Evolutionary conservation across 2,113 vertebrate genomes (phyloP), one percentile per base, ranked within the genome.

Genomic region (Mirza zaza): DNA sequence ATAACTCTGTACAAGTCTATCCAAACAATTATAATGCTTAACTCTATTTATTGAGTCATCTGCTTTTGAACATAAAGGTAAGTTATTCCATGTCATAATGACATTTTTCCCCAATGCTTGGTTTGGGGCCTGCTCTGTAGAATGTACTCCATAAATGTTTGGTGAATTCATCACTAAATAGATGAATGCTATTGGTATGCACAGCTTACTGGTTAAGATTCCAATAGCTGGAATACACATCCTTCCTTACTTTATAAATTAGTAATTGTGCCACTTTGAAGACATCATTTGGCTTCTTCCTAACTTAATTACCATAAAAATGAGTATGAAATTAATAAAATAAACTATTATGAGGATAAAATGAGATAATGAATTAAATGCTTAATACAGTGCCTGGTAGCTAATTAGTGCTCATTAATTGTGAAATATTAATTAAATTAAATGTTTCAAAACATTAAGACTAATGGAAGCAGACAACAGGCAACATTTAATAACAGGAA

Each of bases 91-190:
- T 36, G n/a, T 63, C 10, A 79, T 57, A 80, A 27, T 25, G 18
- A 65, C n/a, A 34, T 45, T 86, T 70, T 39, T 84, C 12, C 12
- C 20, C 21, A 63, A 1, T n/a, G 8, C 14, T 52, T 75, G 12
- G 34, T 59, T 87, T 50, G 61, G 8, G 8, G 8, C 2, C 6
- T 83, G 15, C 8, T 50, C 21, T 57, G 6, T 18, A 50, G 55
- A 67, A 63, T 42, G 29, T 36, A 3, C 11, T 90, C 21, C 25
- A 34, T 11, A 7, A 6, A 1, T 88, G 14, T 45, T 29, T 70
- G 21, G 3, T 4, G 8, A 82, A 8, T 52, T 36, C 11, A 36
- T 15, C 1, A 63, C 29, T 63, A 32, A 63, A 29, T 0, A 0
- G 7, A 21, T 71, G 9, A 27, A 45, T 84, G 17, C 3, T 23